Evolutionary conservation across 2,888 invertebrate genomes (phyloP).

Genomic region (Tuberolachnus salignus): DNA sequence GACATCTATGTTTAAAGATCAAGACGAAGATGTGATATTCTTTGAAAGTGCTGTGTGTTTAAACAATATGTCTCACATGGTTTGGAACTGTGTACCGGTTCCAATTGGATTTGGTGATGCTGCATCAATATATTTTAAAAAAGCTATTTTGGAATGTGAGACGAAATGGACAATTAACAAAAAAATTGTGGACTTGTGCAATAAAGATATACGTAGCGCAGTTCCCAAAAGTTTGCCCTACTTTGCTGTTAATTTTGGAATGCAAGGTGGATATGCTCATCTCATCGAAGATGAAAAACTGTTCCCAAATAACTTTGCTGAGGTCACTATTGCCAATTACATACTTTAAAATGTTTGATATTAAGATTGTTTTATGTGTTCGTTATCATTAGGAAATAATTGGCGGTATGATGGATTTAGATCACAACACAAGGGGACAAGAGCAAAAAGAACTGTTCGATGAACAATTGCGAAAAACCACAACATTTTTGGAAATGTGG

Average conservation of each 20-base stretch:
- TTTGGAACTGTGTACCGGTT: constrained; percentile 87
- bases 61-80: constrained; percentile 80
- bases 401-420: constrained; percentile 91
- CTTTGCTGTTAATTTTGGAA: constrained; percentile 92
- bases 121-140: constrained; percentile 86
- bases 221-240: constrained; percentile 94
- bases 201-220: constrained; percentile 77
- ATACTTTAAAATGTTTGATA: background rate
- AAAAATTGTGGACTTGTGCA: constrained; percentile 77
- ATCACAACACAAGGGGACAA: constrained; percentile 84
- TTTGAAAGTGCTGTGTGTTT: constrained; percentile 84
- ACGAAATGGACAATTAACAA: constrained; percentile 95
- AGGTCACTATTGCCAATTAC: constrained; percentile 66
- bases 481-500: constrained; percentile 76
- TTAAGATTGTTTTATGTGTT: constrained; percentile 13
- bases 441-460: constrained; percentile 77
- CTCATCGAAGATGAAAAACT: constrained; percentile 90
- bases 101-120: constrained; percentile 82
- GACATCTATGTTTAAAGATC: constrained; percentile 75
- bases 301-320: constrained; percentile 89
- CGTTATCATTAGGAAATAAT: constrained; percentile 76
- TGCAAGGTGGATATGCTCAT: constrained; percentile 91
- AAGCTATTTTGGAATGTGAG: constrained; percentile 94
- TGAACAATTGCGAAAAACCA: constrained; percentile 76
- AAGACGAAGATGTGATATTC: constrained; percentile 82